These are phyloP conservation scores for Megalonaias nervosa DNA, from an alignment of 1,140 invertebrate genomes.

Conservation along the genomic window DNA sequence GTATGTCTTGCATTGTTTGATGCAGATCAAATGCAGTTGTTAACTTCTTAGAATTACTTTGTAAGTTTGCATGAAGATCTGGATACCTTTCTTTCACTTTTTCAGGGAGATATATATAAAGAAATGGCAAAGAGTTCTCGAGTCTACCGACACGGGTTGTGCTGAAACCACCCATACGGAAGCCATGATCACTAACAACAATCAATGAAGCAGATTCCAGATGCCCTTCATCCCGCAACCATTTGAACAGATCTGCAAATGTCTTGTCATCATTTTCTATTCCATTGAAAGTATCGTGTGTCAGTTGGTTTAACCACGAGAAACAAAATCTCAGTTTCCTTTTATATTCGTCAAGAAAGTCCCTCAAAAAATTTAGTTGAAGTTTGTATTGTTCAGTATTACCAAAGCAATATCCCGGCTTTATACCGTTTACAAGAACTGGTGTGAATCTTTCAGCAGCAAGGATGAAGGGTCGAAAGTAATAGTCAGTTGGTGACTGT, in stretches of 20 bases:
- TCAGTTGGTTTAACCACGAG: slow-evolving; percentile 30
- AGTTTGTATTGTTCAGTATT: slow-evolving; percentile 17
- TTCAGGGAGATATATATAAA: slow-evolving; percentile 29
- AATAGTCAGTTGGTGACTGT: slow-evolving; percentile 86
- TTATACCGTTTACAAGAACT: slow-evolving; percentile 11
- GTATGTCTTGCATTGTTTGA: slow-evolving; percentile 27
- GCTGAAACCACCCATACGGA: slow-evolving; percentile 27
- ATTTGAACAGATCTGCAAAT: slow-evolving; percentile 44
- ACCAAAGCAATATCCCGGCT: slow-evolving; percentile 27
- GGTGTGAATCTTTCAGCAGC: slow-evolving; percentile 34
- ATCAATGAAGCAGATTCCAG: slow-evolving; percentile 29
- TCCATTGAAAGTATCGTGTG: slow-evolving; percentile 31
- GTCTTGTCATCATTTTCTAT: slow-evolving; percentile 42
- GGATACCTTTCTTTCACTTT: slow-evolving; percentile 20
- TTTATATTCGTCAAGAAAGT: slow-evolving; percentile 25
- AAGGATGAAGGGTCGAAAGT: slow-evolving; percentile 81
- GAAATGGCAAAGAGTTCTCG: slow-evolving; percentile 36
- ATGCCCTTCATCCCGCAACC: slow-evolving; percentile 26
- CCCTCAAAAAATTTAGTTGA: slow-evolving; percentile 25
- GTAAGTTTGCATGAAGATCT: slow-evolving; percentile 13
- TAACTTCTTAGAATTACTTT: slow-evolving; percentile 22
- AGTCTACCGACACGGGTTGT: slow-evolving; percentile 30
- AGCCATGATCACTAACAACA: slow-evolving; percentile 39
- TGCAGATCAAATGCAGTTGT: slow-evolving; percentile 31
- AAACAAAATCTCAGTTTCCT: slow-evolving; percentile 18